phyloP scores from a whole-genome alignment of 2,113 vertebrate species.

The Sturnira hondurensis region DNA sequence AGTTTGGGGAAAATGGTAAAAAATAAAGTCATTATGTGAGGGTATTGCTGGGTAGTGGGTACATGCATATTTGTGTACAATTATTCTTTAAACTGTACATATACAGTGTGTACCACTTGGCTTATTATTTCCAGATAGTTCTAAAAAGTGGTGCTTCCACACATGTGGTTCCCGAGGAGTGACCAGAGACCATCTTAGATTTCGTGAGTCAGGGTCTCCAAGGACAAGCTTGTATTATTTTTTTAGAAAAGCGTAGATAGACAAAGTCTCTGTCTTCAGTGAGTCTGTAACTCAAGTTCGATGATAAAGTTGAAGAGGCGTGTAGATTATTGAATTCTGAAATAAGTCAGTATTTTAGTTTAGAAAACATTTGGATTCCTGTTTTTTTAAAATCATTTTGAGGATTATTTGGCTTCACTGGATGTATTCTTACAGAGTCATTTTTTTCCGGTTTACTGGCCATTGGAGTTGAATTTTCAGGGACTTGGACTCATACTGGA shows the following conservation, averaged over 20 bases:
- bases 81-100: background rate
- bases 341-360: background rate
- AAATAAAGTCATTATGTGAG: background rate
- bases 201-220: background rate
- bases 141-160: background rate
- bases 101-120: background rate
- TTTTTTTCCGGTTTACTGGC: background rate
- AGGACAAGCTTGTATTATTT: background rate
- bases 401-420: background rate
- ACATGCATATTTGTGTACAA: rapidly evolving
- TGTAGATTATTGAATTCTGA: background rate
- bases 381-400: background rate
- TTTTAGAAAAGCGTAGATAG: background rate
- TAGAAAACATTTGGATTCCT: background rate
- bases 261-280: background rate
- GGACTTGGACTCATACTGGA: background rate
- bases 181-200: background rate
- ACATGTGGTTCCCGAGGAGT: background rate
- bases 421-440: background rate
- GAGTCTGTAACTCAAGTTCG: background rate
- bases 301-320: background rate
- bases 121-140: background rate
- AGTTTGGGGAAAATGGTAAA: background rate
- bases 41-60: background rate
- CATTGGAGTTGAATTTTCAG: background rate